Evolutionary conservation across 2,888 invertebrate genomes (phyloP), one percentile per base, ranked within the genome.

Genomic region (Litoditis marina): DNA sequence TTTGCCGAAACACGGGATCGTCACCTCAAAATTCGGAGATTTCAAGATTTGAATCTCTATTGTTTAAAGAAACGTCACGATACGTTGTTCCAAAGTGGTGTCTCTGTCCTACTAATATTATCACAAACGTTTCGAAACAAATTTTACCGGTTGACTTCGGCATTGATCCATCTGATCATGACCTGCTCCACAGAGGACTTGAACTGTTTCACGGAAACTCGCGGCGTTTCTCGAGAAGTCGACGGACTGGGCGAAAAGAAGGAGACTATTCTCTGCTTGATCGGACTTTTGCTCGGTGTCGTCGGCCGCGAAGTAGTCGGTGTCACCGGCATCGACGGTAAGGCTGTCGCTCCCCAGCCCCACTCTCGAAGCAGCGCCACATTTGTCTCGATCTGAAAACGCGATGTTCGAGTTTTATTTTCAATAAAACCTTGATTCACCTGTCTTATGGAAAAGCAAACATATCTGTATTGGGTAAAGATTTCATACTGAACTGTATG

Each of bases 121-220:
- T n/a, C n/a, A n/a, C n/a, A n/a, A n/a, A n/a, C n/a, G n/a, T n/a
- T n/a, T n/a, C n/a, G n/a, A n/a, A n/a, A n/a, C n/a, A n/a, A n/a
- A n/a, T n/a, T n/a, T n/a, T n/a, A n/a, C n/a, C n/a, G n/a, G n/a
- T n/a, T 74, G 55, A 81, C 73, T 52, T 83, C 80, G 8, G 75
- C 69, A 49, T 76, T 77, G 51, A 81, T 66, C 82, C 82, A 82
- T 61, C 75, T 60, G 36, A 81, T 69, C 62, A 83, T 69, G 34
- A 78, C 73, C n/a, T 74, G 74, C 34, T 82, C 80, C 7, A 77
- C 78, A 13, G 74, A 69, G 8, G 64, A 54, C 50, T 78, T 77
- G 47, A 63, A 51, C 58, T 70, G 67, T 55, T 71, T 69, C 58
- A 69, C 64, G 25, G 66, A 66, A 4, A 63, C 57, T 39, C 57